Percentiles rank a stretch among this genome's conserved stretches.
Evolutionary conservation across 2,797 vertebrate genomes (phyloP).

Genomic region (Avahi laniger): DNA sequence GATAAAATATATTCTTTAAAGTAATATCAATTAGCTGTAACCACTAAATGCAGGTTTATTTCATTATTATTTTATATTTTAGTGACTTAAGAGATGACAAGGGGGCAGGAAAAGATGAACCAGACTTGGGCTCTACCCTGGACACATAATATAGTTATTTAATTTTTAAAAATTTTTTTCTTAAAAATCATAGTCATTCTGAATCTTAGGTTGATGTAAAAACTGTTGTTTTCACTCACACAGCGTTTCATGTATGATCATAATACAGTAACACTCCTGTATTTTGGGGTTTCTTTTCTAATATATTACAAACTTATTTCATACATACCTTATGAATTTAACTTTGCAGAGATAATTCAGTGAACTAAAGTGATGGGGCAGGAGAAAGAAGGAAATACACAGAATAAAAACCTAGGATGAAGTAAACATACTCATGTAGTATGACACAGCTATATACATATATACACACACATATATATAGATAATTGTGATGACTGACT

Average conservation of each 20-base stretch:
- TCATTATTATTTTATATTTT: not conserved
- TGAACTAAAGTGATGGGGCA: not conserved
- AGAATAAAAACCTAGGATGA: not conserved
- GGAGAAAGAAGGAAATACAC: not conserved
- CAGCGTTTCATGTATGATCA: not conserved
- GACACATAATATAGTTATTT: not conserved
- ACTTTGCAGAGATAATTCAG: not conserved
- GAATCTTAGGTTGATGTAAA: not conserved
- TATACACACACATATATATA: not conserved
- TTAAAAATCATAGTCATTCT: not conserved
- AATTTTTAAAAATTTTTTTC: not conserved
- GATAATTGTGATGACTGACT: not conserved
- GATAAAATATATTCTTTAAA: conserved; percentile 9
- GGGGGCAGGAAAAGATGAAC: not conserved
- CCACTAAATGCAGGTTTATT: not conserved
- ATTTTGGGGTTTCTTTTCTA: not conserved
- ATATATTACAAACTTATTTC: not conserved
- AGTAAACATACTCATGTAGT: not conserved
- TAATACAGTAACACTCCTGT: not conserved
- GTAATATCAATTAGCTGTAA: not conserved
- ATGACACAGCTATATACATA: not conserved
- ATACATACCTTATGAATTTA: not conserved
- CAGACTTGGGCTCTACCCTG: not conserved
- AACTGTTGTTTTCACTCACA: not conserved
- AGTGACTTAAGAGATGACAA: conserved; percentile 1